phyloP scores from a whole-genome alignment of 92 coral and sea anemone species.

The Zoanthus gigantus region DNA sequence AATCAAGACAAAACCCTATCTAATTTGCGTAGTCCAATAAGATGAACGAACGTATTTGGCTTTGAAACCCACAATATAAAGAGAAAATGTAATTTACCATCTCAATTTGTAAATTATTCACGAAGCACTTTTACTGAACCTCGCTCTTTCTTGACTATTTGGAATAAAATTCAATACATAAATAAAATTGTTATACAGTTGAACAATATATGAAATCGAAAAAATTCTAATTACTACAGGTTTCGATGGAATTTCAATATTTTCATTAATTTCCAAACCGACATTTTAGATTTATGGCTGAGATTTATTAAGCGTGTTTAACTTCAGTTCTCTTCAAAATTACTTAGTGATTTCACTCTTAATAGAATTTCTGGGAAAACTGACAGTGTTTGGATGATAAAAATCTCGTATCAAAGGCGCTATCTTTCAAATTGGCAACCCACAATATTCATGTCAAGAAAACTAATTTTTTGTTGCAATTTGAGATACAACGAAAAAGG shows the following conservation, averaged over 20 bases:
- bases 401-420: conserved; percentile 23
- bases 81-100: neutral
- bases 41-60: neutral
- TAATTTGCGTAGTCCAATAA: conserved; percentile 16
- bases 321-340: neutral
- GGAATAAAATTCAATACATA: neutral
- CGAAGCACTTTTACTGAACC: neutral
- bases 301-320: neutral
- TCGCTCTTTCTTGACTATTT: neutral
- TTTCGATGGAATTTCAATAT: neutral
- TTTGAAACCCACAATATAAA: neutral
- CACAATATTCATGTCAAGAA: neutral
- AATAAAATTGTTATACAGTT: neutral
- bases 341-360: conserved; percentile 27
- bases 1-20: neutral
- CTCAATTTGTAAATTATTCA: conserved; percentile 11
- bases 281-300: neutral
- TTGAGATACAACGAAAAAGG: neutral
- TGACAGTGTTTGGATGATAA: conserved; percentile 13
- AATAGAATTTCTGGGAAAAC: conserved; percentile 28
- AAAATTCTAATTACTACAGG: neutral
- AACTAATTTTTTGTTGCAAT: neutral
- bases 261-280: neutral
- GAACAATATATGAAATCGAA: neutral
- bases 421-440: conserved; percentile 22